Conservation (phyloP, 2,797 vertebrate genomes). For the Macropus fuliginosus region DNA sequence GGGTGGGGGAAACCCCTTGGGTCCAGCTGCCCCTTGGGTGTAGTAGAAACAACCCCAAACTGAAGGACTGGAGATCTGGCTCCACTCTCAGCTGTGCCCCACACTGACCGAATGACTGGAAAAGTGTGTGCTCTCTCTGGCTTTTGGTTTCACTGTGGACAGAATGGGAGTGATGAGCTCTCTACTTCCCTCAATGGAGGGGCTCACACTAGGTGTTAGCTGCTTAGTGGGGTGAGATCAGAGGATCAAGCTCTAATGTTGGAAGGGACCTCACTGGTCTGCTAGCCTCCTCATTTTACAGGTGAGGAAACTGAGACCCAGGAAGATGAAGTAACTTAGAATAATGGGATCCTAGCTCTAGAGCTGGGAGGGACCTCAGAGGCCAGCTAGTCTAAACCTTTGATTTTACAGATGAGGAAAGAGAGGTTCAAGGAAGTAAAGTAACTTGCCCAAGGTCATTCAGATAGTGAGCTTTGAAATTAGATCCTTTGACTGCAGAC, state of each 20-base stretch:
- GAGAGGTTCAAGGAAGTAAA: not conserved
- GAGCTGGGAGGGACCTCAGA: not conserved
- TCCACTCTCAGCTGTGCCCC: not conserved
- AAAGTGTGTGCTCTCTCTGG: not conserved
- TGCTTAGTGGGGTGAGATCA: not conserved
- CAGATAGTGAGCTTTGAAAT: not conserved
- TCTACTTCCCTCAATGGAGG: not conserved
- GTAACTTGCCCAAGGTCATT: not conserved
- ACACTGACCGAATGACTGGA: not conserved
- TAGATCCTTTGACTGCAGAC: not conserved
- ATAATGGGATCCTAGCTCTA: not conserved
- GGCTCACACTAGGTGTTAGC: not conserved
- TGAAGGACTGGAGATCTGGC: not conserved
- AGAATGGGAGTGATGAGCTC: not conserved
- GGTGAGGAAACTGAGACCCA: not conserved
- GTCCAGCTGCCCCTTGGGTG: not conserved
- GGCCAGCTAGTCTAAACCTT: not conserved
- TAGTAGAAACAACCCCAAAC: not conserved
- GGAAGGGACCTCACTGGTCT: not conserved
- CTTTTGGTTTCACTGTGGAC: not conserved
- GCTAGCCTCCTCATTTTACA: not conserved
- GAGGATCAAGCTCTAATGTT: not conserved
- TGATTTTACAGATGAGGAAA: not conserved
- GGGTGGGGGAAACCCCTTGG: not conserved
- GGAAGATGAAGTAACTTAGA: too few species aligned